Base-by-base conservation (phyloP, 1,140 invertebrate species). In the Drosophila parvula region DNA sequence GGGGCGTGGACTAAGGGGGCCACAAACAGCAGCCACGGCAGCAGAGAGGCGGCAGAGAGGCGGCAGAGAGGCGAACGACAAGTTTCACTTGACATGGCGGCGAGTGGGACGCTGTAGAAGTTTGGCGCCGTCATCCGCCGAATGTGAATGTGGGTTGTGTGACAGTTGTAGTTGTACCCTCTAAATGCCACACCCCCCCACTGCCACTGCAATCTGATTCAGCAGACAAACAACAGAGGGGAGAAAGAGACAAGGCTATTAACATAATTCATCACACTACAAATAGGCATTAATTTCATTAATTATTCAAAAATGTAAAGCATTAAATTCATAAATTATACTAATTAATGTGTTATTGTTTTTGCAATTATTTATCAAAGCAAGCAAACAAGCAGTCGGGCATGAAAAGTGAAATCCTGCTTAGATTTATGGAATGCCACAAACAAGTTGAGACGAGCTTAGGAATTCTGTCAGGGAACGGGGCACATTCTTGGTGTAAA, bases 231-330 rank as follows among this genome's bases (percentile, higher is more conserved):
- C 11, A 32, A 43, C 11, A 30, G 30, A n/a, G 59, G 55, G 48
- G 40, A 7, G 14, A 7, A 38, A 43, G 18, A 22, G n/a, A 32
- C 10, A 45, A 41, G 48, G 57, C 50, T 57, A 61, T 63, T 70
- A 69, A 40, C 65, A 70, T 60, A 76, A 74, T 69, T 76, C 53
- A 71, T 59, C 50, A 59, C 36, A 67, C 68, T 40, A 69, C 68
- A 40, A 75, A 70, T 47, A 80, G 38, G 44, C 70, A 59, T 59
- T 82, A 48, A 51, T 83, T 82, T 56, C 45, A 74, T 81, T 67
- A 82, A 74, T 78, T 68, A 53, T 70, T 75, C 69, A 75, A 83
- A 71, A 69, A 71, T 70, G 65, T 70, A 36, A 58, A 71, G 41
- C 65, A 71, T 71, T 71, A 58, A 48, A 41, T 58, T 71, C 18